A percentile compares a stretch with the other conserved stretches of the same genome.
Conservation (phyloP, 2,888 invertebrate species). For the Noctua janthina region DNA sequence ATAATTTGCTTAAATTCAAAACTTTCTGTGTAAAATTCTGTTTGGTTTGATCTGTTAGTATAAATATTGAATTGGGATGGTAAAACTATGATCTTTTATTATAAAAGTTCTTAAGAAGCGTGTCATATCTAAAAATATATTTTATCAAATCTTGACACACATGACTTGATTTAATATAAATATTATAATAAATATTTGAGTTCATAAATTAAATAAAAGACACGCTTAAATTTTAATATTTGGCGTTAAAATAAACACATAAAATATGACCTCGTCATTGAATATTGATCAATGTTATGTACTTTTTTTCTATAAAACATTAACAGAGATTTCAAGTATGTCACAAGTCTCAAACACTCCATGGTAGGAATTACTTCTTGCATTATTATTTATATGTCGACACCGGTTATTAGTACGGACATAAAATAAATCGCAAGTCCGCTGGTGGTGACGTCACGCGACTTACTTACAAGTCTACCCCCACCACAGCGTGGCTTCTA, state of each 20-base stretch:
- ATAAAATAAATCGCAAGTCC: too few species aligned
- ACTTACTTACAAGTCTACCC: too few species aligned
- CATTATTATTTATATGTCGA: background rate
- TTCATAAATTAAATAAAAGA: conserved; percentile 13
- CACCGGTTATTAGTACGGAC: too few species aligned
- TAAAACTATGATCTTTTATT: background rate
- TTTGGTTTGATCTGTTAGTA: too few species aligned
- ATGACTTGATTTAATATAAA: conserved; percentile 29
- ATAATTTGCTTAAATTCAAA: background rate
- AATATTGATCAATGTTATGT: background rate
- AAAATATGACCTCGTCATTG: background rate
- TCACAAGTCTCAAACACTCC: background rate
- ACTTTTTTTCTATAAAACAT: background rate
- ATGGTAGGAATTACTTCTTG: background rate
- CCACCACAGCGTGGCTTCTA: too few species aligned
- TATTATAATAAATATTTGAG: conserved; percentile 16
- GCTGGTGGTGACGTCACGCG: too few species aligned
- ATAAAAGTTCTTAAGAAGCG: background rate
- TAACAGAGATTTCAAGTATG: background rate
- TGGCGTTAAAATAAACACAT: conserved; percentile 13
- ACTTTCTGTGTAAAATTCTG: too few species aligned
- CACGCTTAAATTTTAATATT: conserved; percentile 11
- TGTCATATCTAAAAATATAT: background rate
- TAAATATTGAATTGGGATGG: background rate
- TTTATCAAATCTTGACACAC: conserved; percentile 1